Conservation (phyloP, 30 jellyfish, hydroid and myxozoan species). For the Cassiopea xamachana region DNA sequence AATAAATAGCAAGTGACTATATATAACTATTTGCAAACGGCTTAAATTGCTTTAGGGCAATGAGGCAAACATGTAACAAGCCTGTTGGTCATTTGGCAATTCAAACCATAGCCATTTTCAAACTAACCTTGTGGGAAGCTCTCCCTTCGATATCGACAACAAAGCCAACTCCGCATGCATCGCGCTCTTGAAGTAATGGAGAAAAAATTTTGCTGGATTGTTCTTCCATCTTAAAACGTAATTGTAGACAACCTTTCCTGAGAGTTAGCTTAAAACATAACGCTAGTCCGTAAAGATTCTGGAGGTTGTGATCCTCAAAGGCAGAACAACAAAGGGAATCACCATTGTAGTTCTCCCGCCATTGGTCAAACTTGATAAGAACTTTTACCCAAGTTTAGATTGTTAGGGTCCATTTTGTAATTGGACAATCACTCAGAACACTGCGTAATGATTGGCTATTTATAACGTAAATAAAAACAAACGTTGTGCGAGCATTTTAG, state of each 20-base stretch:
- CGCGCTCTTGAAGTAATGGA: conserved; percentile 76
- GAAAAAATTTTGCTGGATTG: conserved; percentile 1
- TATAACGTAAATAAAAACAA: too few relatives aligned
- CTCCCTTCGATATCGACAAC: conserved; percentile 90
- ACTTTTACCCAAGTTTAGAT: not conserved
- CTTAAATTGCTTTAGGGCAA: not conserved
- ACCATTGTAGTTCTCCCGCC: conserved; percentile 38
- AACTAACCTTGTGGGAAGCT: conserved; percentile 67
- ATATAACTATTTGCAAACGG: too few relatives aligned
- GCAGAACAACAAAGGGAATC: conserved; percentile 30
- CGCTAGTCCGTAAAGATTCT: not conserved
- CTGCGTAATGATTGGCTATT: not conserved
- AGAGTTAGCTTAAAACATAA: not conserved
- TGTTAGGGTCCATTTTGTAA: not conserved
- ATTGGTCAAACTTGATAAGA: conserved; percentile 14
- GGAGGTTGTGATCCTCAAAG: not conserved
- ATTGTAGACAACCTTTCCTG: not conserved
- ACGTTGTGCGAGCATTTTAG: too few relatives aligned
- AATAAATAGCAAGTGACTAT: too few relatives aligned
- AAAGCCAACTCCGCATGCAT: conserved; percentile 94
- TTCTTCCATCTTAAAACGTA: conserved; percentile 30
- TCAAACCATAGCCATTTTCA: not conserved
- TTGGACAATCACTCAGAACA: not conserved
- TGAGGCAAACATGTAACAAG: not conserved
- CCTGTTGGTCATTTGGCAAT: not conserved